These are phyloP conservation scores for Oceanodroma leucorhoa DNA, from an alignment of 2,797 vertebrate species.

Conservation along the genomic window DNA sequence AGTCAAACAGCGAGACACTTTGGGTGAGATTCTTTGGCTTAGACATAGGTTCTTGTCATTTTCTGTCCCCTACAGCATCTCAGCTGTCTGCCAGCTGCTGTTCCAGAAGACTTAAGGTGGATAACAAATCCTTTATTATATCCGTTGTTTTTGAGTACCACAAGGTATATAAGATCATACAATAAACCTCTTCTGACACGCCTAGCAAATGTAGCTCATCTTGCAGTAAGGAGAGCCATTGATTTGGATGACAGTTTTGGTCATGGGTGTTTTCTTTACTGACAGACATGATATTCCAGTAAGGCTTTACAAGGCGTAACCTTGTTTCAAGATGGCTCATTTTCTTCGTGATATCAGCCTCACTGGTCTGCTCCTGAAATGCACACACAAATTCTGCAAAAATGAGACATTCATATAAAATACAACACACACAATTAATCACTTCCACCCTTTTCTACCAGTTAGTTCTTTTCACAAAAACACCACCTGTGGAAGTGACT, in stretches of 20 bases:
- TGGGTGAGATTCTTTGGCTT: neutral
- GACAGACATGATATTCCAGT: neutral
- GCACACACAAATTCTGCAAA: neutral
- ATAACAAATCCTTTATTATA: neutral
- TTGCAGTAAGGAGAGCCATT: neutral
- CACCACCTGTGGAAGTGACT: neutral
- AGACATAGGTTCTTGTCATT: neutral
- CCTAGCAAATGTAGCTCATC: neutral
- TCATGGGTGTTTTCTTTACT: neutral
- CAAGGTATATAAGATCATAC: neutral
- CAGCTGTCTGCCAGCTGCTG: neutral
- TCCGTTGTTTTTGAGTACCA: neutral
- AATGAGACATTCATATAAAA: neutral
- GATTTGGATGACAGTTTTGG: neutral
- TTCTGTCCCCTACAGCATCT: neutral
- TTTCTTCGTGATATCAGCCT: fast-evolving
- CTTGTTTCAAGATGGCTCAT: fast-evolving
- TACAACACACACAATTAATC: neutral
- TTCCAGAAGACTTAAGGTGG: neutral
- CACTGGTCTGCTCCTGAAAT: neutral
- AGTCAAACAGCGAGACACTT: fast-evolving
- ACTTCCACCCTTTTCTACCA: neutral
- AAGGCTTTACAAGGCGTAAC: neutral
- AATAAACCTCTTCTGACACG: neutral
- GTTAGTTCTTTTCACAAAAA: neutral